Percentiles rank a stretch among this genome's conserved stretches.
These are phyloP conservation scores for Eulimnadia texana DNA, from an alignment of 1,140 invertebrate species.

Conservation along the genomic window DNA sequence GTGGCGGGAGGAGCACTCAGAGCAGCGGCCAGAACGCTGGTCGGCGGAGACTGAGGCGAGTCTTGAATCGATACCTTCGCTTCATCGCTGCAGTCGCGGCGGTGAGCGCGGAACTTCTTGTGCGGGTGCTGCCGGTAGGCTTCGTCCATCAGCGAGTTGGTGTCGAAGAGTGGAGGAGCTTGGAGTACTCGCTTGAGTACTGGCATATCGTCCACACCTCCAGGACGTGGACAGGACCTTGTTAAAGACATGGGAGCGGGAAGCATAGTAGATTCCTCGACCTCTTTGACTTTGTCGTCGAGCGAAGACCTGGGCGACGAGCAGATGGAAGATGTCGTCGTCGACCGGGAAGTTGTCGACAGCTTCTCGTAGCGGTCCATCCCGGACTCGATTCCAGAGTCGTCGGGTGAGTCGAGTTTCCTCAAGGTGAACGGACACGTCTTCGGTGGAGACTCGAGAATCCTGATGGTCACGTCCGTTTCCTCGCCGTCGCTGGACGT, in stretches of 20 bases:
- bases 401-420: constrained; percentile 74
- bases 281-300: constrained; percentile 46
- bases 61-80: constrained; percentile 4
- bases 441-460: constrained; percentile 1
- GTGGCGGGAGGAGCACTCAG: constrained; percentile 16
- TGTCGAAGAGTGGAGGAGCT: constrained; percentile 75
- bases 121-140: constrained; percentile 88
- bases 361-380: constrained; percentile 49
- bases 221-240: not conserved
- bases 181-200: constrained; percentile 79
- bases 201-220: constrained; percentile 69
- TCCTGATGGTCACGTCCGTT: not conserved
- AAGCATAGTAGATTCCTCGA: constrained; percentile 28
- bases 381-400: constrained; percentile 84
- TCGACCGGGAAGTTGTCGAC: constrained; percentile 34
- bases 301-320: constrained; percentile 48
- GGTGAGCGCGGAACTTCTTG: constrained; percentile 66
- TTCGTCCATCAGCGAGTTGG: constrained; percentile 80
- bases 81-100: constrained; percentile 15
- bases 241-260: constrained; percentile 15
- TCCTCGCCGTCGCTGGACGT: constrained; percentile 49
- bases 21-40: constrained; percentile 9
- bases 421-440: constrained; percentile 31
- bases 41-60: not conserved
- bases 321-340: constrained; percentile 24